Evolutionary conservation across 2,113 vertebrate genomes (phyloP), one percentile per base, ranked within the genome.

Genomic region (Epinephelus moara): DNA sequence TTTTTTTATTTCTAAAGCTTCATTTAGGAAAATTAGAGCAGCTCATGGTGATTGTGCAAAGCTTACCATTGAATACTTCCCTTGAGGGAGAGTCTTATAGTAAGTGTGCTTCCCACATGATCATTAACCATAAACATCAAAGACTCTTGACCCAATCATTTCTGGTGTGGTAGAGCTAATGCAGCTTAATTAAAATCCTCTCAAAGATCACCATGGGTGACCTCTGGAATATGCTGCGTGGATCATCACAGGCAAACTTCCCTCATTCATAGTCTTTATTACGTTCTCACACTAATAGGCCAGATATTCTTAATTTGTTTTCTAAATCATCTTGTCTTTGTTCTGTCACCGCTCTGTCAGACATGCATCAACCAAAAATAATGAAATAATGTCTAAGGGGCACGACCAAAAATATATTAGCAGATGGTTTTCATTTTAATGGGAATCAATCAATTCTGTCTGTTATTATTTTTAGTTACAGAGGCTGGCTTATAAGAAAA

Each of bases 141-240:
- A 89, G 89, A 86, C 89, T 91, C 84, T 90, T 95, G 94, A 94
- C 89, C 93, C 85, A 86, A 50, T 93, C 76, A 87, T 88, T 85
- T 88, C 76, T 85, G 75, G 74, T 88, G 70, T 82, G 82, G 85
- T 85, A 66, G 71, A 73, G 83, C 80, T 93, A 93, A 93, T 94
- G 75, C 80, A 84, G 89, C 89, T 93, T 91, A 94, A 94, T 95
- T 94, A 88, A 92, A 93, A 93, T 94, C 90, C 91, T 92, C 88
- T 92, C 89, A 91, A 85, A 83, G 86, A 84, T 87, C 80, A 88
- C 69, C 61, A 70, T 60, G 59, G 86, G 80, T 93, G 91, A 94
- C 93, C 93, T 92, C 85, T 85, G 87, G 57, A 86, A 90, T 69
- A 89, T 68, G 75, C 25, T 66, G 75, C 63, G 67, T 77, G 70